Percentiles rank a stretch among this genome's conserved stretches.
phyloP scores from a whole-genome alignment of 2,888 invertebrate genomes.

The Drosophila pseudotakahashii region DNA sequence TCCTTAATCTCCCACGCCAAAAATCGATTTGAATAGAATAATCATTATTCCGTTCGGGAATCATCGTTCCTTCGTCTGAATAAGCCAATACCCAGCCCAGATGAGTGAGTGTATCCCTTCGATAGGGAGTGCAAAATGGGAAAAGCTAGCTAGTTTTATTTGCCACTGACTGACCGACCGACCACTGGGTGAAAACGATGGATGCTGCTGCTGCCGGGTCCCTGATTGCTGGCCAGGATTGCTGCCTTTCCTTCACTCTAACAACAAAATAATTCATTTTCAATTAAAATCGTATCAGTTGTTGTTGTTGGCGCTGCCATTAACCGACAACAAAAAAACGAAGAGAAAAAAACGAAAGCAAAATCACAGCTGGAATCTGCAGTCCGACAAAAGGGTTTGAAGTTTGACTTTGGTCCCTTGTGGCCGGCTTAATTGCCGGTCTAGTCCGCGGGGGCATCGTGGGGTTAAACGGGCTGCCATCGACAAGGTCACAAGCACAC shows the following conservation, averaged over 20 bases:
- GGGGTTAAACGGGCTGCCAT: background rate
- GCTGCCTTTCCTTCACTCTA: slow-evolving; percentile 46
- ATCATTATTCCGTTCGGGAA: slow-evolving; percentile 16
- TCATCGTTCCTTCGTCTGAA: slow-evolving; percentile 13
- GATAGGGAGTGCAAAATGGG: background rate
- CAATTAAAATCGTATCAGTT: slow-evolving; percentile 83
- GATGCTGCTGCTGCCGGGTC: slow-evolving; percentile 3
- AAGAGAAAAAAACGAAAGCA: background rate
- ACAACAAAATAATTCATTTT: slow-evolving; percentile 82
- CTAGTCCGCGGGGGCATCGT: slow-evolving; percentile 7
- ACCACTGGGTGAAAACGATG: slow-evolving; percentile 17
- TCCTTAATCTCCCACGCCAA: too few relatives aligned
- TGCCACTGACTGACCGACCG: slow-evolving; percentile 18
- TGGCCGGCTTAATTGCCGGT: slow-evolving; percentile 42
- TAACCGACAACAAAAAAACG: slow-evolving; percentile 43
- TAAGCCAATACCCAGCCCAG: slow-evolving; percentile 16
- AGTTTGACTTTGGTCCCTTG: slow-evolving; percentile 36
- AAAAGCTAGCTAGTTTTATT: slow-evolving; percentile 12
- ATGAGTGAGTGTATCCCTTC: slow-evolving; percentile 5
- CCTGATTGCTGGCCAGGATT: slow-evolving; percentile 15
- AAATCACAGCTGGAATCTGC: slow-evolving; percentile 32
- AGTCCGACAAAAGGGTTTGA: slow-evolving; percentile 26
- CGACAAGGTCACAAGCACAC: slow-evolving; percentile 35
- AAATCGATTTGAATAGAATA: slow-evolving; percentile 12
- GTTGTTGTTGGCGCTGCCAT: slow-evolving; percentile 52